Evolutionary conservation across 2,113 vertebrate genomes (phyloP), one percentile per base, ranked within the genome.

Genomic region (Bujurquina vittata): DNA sequence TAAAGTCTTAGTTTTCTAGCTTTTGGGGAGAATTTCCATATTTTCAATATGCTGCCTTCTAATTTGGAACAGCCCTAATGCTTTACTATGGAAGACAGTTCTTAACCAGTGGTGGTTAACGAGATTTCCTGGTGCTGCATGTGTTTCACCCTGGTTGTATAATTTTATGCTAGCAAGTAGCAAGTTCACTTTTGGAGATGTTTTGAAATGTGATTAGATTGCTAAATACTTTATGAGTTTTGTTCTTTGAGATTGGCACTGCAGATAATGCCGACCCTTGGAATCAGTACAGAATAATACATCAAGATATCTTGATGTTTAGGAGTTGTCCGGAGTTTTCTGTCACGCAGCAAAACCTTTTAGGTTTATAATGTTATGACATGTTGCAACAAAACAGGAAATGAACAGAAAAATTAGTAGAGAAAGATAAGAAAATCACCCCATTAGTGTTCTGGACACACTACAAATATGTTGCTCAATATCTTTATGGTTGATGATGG

Each of bases 241-340:
- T 88, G 65, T 35, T 37, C 79, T 85, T 31, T 72, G 26, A 80
- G 80, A 88, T 84, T 46, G 22, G 10, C 77, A 73, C 11, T n/a
- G 26, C 31, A 81, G 86, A 93, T 91, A 86, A 2, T 17, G 3
- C 14, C 61, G 75, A 92, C 56, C 85, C 85, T 91, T 93, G 80
- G 78, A 85, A 76, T 83, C 40, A 72, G 10, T 14, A 11, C 17
- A 78, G 33, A 56, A 18, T 57, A 40, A 62, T 72, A 4, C 11
- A 54, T 15, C 20, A 56, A 43, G 52, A 79, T 77, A 86, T 90
- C 73, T 84, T 74, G 72, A 87, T 86, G 60, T n/a, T 60, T 12
- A 40, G 3, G 2, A 60, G 56, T 78, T 81, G 77, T 80, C 67
- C 76, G 86, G 88, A 26, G 63, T 46, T 85, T 83, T 5, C 8